Evolutionary conservation across 2,113 vertebrate species (phyloP), one percentile per base, ranked within the genome.

Genomic region (Tachycineta bicolor): DNA sequence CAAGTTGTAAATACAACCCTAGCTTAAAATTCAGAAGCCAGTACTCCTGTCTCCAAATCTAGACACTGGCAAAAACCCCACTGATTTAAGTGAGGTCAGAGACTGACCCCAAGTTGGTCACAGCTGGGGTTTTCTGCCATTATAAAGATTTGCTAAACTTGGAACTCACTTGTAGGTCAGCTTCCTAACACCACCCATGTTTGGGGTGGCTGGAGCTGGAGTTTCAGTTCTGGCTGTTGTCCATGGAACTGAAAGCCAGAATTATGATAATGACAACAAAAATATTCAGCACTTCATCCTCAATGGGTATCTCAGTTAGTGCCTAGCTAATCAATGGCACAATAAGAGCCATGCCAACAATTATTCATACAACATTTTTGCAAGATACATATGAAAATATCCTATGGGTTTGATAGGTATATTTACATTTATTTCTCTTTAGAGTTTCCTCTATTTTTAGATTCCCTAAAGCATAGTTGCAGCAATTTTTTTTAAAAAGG

Each of bases 231-330:
- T 93, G 81, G 84, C 74, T 33, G 16, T 78, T 67, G 34, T 87
- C 84, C 81, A 59, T 33, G 33, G 65, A 89, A 47, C 52, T 39
- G 62, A 78, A 84, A 87, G 64, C 56, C 92, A 93, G 52, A 84
- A 75, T 49, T 79, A 39, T 11, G 22, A 80, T 69, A 58, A 92
- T 39, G 53, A 83, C 41, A 67, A 76, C 56, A 85, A 90, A 90
- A 95, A 94, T 53, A 90, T 46, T 77, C 83, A 92, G 37, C 53
- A 60, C 53, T 85, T 88, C 52, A 60, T 37, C 74, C 92, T 88
- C 67, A 73, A 8, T 69, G 53, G 77, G 46, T 29, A 12, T 18
- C 47, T 85, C 56, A 71, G 65, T 82, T 62, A 83, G 41, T 5
- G 1, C 25, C 44, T 68, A 71, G 34, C 29, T 80, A 77, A 93